Evolutionary conservation across 2,797 vertebrate genomes (phyloP).

Genomic region (Etheostoma nigrum): DNA sequence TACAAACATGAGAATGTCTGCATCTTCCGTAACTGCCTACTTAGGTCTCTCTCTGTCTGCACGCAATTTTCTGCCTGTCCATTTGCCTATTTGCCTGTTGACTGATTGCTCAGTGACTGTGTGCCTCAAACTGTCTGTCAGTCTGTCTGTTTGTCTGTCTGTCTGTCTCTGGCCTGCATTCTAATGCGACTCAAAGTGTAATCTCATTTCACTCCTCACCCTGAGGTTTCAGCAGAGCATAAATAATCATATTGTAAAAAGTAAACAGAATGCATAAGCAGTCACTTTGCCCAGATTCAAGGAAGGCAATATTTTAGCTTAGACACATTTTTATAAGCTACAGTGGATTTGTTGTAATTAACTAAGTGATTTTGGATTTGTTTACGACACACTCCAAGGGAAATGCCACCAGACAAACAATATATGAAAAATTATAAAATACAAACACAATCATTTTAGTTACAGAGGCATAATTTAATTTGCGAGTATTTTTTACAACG

Average conservation of each 20-base stretch:
- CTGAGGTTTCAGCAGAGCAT: constrained; percentile 54
- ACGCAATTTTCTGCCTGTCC: constrained; percentile 43
- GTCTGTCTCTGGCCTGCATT: constrained; percentile 39
- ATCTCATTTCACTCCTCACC: constrained; percentile 52
- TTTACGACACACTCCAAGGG: constrained; percentile 40
- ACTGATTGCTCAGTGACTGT: constrained; percentile 30
- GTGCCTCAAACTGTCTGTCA: constrained; percentile 21
- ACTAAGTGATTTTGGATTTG: constrained; percentile 70
- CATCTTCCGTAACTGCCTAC: constrained; percentile 45
- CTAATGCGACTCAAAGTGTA: constrained; percentile 45
- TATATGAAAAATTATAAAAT: constrained; percentile 10
- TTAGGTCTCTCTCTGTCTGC: constrained; percentile 45
- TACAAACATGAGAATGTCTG: constrained; percentile 60
- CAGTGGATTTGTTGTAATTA: constrained; percentile 63
- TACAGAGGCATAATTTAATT: constrained; percentile 25
- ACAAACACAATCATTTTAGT: constrained; percentile 11
- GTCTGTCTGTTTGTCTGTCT: constrained; percentile 21
- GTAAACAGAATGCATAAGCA: constrained; percentile 47
- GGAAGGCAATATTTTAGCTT: constrained; percentile 53
- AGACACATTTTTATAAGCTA: constrained; percentile 45
- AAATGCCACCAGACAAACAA: constrained; percentile 33
- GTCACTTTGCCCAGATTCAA: constrained; percentile 35
- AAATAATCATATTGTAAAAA: constrained; percentile 60
- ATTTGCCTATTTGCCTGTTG: constrained; percentile 36
- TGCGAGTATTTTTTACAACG: constrained; percentile 29